Percentiles rank a stretch among this genome's conserved stretches.
Evolutionary conservation across 2,888 invertebrate genomes (phyloP).

Genomic region (Cheilosia pagana): DNA sequence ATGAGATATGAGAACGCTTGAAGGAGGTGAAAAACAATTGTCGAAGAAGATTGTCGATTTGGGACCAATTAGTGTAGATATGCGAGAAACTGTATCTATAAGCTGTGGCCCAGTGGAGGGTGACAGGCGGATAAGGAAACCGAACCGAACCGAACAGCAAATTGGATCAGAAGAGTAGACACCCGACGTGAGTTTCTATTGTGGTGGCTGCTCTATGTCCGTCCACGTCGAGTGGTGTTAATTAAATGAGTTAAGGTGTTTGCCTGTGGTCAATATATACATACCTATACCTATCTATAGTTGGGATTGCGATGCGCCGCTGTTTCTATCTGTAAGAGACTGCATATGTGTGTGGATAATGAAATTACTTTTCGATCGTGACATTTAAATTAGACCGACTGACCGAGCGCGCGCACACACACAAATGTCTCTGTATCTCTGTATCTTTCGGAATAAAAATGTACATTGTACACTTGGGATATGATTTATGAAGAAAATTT

Average conservation of each 20-base stretch:
- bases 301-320: neutral
- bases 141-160: constrained; percentile 53
- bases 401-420: constrained; percentile 18
- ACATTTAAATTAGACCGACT: constrained; percentile 72
- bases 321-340: constrained; percentile 24
- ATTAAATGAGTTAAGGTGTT: constrained; percentile 70
- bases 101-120: constrained; percentile 16
- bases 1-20: constrained; percentile 6
- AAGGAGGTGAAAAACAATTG: constrained; percentile 54
- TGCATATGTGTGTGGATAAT: constrained; percentile 35
- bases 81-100: constrained; percentile 67
- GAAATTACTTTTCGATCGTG: constrained; percentile 72
- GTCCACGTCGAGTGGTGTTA: constrained; percentile 47
- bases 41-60: constrained; percentile 47
- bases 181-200: constrained; percentile 26
- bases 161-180: constrained; percentile 62
- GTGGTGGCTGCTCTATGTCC: constrained; percentile 4
- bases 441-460: neutral
- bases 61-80: constrained; percentile 69
- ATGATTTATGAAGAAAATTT: constrained; percentile 42
- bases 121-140: constrained; percentile 21
- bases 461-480: neutral
- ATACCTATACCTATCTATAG: neutral
- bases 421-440: neutral
- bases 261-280: constrained; percentile 30